Percentiles rank a stretch among this genome's conserved stretches.
These are phyloP conservation scores for Sweltsa coloradensis DNA, from an alignment of 1,140 invertebrate species.

Conservation along the genomic window DNA sequence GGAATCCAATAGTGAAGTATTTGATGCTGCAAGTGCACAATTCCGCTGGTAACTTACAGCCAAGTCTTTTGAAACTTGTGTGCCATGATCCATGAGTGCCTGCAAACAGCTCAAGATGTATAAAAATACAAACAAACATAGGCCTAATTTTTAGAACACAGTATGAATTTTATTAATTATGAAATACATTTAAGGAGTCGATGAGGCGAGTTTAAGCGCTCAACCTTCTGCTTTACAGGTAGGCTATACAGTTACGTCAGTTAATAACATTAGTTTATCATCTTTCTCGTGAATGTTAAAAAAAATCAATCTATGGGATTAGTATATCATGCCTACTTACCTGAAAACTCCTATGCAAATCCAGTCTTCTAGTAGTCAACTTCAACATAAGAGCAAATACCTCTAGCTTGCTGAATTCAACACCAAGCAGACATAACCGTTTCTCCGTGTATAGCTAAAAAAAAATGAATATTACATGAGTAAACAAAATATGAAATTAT, in stretches of 20 bases:
- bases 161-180: not conserved
- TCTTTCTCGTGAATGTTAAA: not conserved
- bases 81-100: slow-evolving; percentile 46
- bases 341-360: slow-evolving; percentile 51
- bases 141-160: too few species aligned
- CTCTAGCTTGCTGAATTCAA: slow-evolving; percentile 56
- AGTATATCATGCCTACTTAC: slow-evolving; percentile 24
- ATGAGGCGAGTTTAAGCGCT: too few species aligned
- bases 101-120: too few species aligned
- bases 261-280: not conserved
- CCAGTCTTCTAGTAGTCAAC: slow-evolving; percentile 50
- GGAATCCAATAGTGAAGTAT: slow-evolving; percentile 5
- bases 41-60: slow-evolving; percentile 17
- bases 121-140: too few species aligned
- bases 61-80: slow-evolving; percentile 37
- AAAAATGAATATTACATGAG: slow-evolving; percentile 21
- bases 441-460: slow-evolving; percentile 49
- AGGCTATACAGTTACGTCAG: too few species aligned
- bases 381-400: slow-evolving; percentile 58
- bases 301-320: slow-evolving; percentile 1
- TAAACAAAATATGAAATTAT: not conserved
- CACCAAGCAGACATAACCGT: slow-evolving; percentile 40
- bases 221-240: not conserved
- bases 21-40: not conserved
- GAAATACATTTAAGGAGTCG: not conserved